phyloP scores from a whole-genome alignment of 1,140 invertebrate species.

The Agrilus planipennis region DNA sequence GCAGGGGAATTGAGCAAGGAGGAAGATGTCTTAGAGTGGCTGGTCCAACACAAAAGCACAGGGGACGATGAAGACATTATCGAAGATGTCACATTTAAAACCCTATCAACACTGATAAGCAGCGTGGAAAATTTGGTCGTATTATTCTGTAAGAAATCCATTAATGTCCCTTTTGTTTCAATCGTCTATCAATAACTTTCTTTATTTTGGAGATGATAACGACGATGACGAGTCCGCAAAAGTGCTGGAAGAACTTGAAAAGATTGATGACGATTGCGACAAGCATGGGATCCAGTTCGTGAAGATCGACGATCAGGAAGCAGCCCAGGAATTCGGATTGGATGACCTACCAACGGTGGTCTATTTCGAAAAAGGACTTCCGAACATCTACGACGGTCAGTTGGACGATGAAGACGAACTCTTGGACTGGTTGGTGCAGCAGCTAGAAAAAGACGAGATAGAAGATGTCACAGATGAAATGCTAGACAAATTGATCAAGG shows the following conservation, averaged over 20 bases:
- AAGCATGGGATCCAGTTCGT: slow-evolving; percentile 88
- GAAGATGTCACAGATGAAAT: slow-evolving; percentile 92
- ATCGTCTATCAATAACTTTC: not conserved
- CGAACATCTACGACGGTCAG: slow-evolving; percentile 85
- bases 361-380: slow-evolving; percentile 87
- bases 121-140: slow-evolving; percentile 87
- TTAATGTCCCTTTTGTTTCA: not conserved
- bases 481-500: slow-evolving; percentile 78
- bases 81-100: slow-evolving; percentile 83
- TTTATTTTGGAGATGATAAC: slow-evolving; percentile 55
- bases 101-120: slow-evolving; percentile 73
- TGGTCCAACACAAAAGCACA: slow-evolving; percentile 83
- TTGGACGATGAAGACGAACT: slow-evolving; percentile 85
- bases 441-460: slow-evolving; percentile 85
- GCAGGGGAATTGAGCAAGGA: slow-evolving; percentile 79
- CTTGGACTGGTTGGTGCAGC: slow-evolving; percentile 74
- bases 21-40: slow-evolving; percentile 87
- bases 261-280: slow-evolving; percentile 87
- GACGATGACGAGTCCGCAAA: slow-evolving; percentile 74
- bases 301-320: slow-evolving; percentile 77
- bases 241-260: slow-evolving; percentile 74
- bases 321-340: slow-evolving; percentile 75
- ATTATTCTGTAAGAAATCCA: slow-evolving; percentile 67
- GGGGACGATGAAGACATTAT: slow-evolving; percentile 89
- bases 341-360: slow-evolving; percentile 72